Percentiles rank a stretch among this genome's conserved stretches.
Evolutionary conservation across 1,140 invertebrate genomes (phyloP).

Genomic region (Galleria mellonella): DNA sequence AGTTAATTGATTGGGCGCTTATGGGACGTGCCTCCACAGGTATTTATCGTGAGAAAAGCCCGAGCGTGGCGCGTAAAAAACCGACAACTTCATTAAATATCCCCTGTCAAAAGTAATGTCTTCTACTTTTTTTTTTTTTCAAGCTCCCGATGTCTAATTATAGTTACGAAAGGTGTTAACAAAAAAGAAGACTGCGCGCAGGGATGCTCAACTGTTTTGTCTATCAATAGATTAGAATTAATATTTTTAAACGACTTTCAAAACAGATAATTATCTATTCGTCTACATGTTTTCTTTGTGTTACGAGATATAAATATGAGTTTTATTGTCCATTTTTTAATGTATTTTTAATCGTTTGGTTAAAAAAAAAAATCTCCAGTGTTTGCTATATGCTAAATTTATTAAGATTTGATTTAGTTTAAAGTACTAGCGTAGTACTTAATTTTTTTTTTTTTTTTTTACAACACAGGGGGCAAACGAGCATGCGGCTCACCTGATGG

Average conservation of each 20-base stretch:
- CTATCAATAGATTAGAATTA: slow-evolving; percentile 10
- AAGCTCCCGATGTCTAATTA: slow-evolving; percentile 70
- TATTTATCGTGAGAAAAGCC: slow-evolving; percentile 52
- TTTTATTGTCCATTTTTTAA: no score
- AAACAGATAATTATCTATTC: no score
- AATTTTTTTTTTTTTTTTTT: no score
- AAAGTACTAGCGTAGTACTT: no score
- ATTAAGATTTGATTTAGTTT: no score
- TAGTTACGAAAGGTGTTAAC: slow-evolving; percentile 72
- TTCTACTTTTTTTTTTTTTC: slow-evolving; percentile 65
- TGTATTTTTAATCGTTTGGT: no score
- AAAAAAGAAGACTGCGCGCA: slow-evolving; percentile 47
- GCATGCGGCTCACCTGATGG: no score
- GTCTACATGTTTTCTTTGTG: no score
- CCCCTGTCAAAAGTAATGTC: slow-evolving; percentile 69
- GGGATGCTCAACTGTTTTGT: slow-evolving; percentile 44
- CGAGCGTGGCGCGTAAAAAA: slow-evolving; percentile 36
- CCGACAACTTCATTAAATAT: slow-evolving; percentile 71
- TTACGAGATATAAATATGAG: no score
- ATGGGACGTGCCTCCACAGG: slow-evolving; percentile 58
- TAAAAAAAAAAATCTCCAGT: no score
- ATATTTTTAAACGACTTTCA: not conserved
- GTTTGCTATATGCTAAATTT: no score
- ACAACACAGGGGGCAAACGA: no score
- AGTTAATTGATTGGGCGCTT: slow-evolving; percentile 66